Conservation (phyloP, 2,113 vertebrate genomes). For the Pelusios castaneus region DNA sequence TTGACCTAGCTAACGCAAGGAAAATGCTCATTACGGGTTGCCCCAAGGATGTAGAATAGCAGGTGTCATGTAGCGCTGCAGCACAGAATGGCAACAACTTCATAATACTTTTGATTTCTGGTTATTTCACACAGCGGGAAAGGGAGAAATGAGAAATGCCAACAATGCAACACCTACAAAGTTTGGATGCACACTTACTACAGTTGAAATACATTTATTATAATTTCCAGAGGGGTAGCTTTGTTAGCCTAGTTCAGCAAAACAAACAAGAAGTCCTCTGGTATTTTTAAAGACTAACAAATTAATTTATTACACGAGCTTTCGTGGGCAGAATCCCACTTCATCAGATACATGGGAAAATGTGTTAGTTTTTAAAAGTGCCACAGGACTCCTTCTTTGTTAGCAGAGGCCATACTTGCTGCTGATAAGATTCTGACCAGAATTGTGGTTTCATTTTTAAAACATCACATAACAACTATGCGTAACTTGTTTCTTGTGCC, state of each 20-base stretch:
- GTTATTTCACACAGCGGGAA: not conserved
- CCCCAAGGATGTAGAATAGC: not conserved
- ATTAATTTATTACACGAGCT: too few relatives aligned
- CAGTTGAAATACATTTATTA: not conserved
- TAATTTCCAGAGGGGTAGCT: not conserved
- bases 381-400: not conserved
- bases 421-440: not conserved
- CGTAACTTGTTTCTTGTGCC: not conserved
- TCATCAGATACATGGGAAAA: too few relatives aligned
- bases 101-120: not conserved
- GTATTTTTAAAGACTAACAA: too few relatives aligned
- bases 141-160: not conserved
- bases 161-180: not conserved
- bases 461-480: fast-evolving
- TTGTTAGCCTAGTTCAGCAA: too few relatives aligned
- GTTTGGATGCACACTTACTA: not conserved
- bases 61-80: fast-evolving
- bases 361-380: too few relatives aligned
- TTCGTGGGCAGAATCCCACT: too few relatives aligned
- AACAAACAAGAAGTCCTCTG: too few relatives aligned
- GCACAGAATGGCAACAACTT: fast-evolving
- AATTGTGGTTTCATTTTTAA: not conserved
- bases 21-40: fast-evolving
- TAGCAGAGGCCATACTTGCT: not conserved
- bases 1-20: not conserved